Evolutionary conservation across 2,888 invertebrate species (phyloP).

Genomic region (Marasmarcha lunaedactyla): DNA sequence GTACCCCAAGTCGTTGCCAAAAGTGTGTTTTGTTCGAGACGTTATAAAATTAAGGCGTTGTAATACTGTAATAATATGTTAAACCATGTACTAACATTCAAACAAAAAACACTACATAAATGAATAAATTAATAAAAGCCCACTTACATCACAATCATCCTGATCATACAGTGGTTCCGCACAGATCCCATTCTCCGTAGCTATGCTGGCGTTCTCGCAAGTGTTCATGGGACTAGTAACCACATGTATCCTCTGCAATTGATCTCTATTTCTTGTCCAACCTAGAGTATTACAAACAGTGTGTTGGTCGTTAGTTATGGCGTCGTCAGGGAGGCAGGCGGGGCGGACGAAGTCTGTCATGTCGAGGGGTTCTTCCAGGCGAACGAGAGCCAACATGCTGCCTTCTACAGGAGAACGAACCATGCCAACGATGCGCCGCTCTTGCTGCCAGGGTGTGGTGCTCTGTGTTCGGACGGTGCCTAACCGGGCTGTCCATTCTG

Average conservation of each 20-base stretch:
- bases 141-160: conserved; percentile 87
- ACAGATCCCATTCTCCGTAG: conserved; percentile 85
- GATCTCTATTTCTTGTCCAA: conserved; percentile 87
- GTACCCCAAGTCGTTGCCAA: no score
- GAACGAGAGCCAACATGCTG: conserved; percentile 84
- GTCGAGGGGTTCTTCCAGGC: conserved; percentile 79
- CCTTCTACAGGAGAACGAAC: conserved; percentile 91
- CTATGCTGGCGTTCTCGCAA: conserved; percentile 88
- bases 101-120: no score
- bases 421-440: conserved; percentile 86
- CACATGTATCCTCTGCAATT: conserved; percentile 84
- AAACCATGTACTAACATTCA: no score
- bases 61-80: no score
- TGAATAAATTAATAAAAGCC: no score
- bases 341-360: conserved; percentile 88
- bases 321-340: conserved; percentile 79
- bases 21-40: no score
- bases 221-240: conserved; percentile 81
- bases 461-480: conserved; percentile 82
- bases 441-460: conserved; percentile 89
- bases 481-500: conserved; percentile 86
- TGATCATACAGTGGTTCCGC: conserved; percentile 83
- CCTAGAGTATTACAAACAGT: conserved; percentile 84
- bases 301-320: conserved; percentile 24
- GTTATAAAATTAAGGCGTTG: no score